Evolutionary conservation across 2,113 vertebrate genomes (phyloP).

Genomic region (Willisornis vidua): DNA sequence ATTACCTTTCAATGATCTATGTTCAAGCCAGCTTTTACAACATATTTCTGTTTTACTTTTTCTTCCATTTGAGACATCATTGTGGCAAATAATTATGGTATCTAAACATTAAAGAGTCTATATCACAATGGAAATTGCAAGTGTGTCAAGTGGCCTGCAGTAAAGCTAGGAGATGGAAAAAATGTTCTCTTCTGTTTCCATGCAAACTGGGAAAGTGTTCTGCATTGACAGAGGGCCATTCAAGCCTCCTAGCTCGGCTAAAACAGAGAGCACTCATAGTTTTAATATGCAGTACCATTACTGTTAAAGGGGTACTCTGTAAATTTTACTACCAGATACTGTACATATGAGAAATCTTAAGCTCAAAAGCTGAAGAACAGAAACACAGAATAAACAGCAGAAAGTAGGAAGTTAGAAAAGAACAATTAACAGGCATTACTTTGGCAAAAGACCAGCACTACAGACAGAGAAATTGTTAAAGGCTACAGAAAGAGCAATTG

Average conservation of each 20-base stretch:
- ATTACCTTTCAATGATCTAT: not conserved
- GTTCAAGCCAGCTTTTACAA: not conserved
- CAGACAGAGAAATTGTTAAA: not conserved
- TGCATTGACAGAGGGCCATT: not conserved
- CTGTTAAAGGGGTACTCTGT: not conserved
- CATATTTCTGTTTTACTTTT: not conserved
- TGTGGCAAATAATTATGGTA: not conserved
- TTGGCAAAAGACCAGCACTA: not conserved
- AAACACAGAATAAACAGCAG: not conserved
- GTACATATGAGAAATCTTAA: not conserved
- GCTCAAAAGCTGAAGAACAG: constrained; percentile 10
- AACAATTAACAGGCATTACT: not conserved
- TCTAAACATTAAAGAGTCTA: not conserved
- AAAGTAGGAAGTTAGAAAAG: not conserved
- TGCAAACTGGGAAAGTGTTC: not conserved
- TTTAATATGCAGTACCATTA: not conserved
- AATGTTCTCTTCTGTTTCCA: not conserved
- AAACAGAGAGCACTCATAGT: not conserved
- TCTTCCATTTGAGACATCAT: not conserved
- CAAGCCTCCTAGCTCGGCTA: not conserved
- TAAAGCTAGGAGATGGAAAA: not conserved
- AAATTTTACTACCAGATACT: not conserved
- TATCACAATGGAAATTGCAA: not conserved
- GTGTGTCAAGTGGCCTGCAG: not conserved
- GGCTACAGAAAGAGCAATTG: not conserved